These are phyloP conservation scores for Gymnarchus niloticus DNA, from an alignment of 2,113 vertebrate species.

Conservation along the genomic window DNA sequence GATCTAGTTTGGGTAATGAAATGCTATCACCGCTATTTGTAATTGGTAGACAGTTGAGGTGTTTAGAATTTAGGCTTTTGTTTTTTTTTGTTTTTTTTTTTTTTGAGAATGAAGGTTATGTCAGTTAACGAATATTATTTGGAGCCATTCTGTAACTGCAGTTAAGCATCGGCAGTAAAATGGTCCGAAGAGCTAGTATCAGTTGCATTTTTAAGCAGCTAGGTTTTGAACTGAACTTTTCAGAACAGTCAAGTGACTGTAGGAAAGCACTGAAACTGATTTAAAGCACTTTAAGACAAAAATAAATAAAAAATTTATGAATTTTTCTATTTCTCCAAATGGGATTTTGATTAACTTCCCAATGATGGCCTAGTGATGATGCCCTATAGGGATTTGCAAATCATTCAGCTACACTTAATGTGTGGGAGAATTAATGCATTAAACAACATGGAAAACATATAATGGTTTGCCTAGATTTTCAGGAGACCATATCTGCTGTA, in stretches of 20 bases:
- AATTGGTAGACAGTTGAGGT: background rate
- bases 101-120: background rate
- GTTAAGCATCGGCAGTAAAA: background rate
- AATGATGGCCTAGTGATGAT: background rate
- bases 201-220: background rate
- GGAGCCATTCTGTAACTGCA: background rate
- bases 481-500: no score
- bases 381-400: background rate
- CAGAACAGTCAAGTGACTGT: background rate
- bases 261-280: constrained; percentile 2
- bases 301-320: background rate
- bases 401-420: background rate
- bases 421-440: background rate
- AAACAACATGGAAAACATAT: no score
- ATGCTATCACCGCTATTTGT: no score
- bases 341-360: background rate
- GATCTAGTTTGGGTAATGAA: background rate
- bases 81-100: background rate
- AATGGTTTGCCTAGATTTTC: no score
- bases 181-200: background rate
- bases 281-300: background rate
- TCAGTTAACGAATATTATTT: constrained; percentile 4
- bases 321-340: background rate
- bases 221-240: background rate
- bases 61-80: background rate